Evolutionary conservation across 1,140 invertebrate genomes (phyloP), one percentile per base, ranked within the genome.

Genomic region (Samia ricini): DNA sequence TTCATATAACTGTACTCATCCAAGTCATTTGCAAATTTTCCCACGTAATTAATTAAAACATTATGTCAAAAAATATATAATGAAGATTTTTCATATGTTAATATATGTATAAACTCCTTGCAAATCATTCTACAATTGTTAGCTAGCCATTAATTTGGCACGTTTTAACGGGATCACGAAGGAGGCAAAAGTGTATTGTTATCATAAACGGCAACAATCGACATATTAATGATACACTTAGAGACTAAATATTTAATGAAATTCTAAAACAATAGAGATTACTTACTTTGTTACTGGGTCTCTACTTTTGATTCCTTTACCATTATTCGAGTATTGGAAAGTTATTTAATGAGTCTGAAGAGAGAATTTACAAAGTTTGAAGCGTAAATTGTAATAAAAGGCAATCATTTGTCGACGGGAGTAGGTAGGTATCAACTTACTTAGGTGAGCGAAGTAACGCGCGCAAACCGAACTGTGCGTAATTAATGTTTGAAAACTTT

Each of bases 301-400:
- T 1, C 15, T 1, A 42, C 33, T 42, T 15, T 15, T 42, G 33
- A 42, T 42, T 42, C 33, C 33, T 42, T 42, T 42, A 42, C 8
- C 33, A 15, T 42, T 42, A 15, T 42, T 42, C n/a, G 33, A 42
- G 12, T 42, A 42, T 42, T 42, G 33, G 33, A 42, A 42, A 42
- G 33, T 42, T 42, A 42, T 42, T 42, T 42, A 42, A 42, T 42
- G 33, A 42, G 33, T 42, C 33, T 42, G 33, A 42, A 42, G 33
- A 42, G 33, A 3, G 33, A 42, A 42, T 42, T 42, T 42, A 42
- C 7, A 42, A 42, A 42, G 33, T 42, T 42, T 15, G 33, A 42
- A 42, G 33, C 33, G 33, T 42, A 42, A 42, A 42, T 42, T 42
- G 33, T 42, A 42, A 42, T 42, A 12, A 42, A 42, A 42, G 33